Evolutionary conservation across 2,888 invertebrate species (phyloP).

Genomic region (Pilophorus perplexus): DNA sequence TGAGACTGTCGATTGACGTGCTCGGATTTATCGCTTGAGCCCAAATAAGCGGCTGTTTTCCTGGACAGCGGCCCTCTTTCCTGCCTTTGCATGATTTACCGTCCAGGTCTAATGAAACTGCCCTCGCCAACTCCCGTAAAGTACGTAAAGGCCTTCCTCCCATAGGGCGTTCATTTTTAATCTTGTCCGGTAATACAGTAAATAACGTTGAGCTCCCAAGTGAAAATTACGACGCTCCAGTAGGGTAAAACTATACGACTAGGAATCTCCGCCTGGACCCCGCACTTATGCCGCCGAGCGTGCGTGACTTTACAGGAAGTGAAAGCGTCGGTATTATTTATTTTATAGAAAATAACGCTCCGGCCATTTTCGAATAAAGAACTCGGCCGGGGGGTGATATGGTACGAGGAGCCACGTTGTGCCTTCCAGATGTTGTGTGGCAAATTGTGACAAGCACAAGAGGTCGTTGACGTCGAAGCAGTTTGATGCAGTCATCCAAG

Average conservation of each 20-base stretch:
- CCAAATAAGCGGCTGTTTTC: too few species aligned
- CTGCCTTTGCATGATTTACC: too few species aligned
- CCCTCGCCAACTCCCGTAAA: not conserved
- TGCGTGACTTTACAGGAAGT: not conserved
- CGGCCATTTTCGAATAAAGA: not conserved
- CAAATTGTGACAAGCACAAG: too few species aligned
- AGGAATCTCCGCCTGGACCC: too few species aligned
- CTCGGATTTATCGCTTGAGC: too few species aligned
- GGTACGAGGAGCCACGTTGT: not conserved
- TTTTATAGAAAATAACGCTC: not conserved
- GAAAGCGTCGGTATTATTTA: not conserved
- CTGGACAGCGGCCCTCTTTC: too few species aligned
- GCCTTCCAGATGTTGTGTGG: too few species aligned
- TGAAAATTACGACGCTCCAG: not conserved
- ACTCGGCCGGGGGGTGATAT: not conserved
- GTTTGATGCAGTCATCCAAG: too few species aligned
- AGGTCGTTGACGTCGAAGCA: too few species aligned
- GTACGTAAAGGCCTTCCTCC: not conserved
- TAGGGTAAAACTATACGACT: not conserved
- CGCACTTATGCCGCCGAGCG: too few species aligned
- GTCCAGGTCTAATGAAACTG: not conserved
- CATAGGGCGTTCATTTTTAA: too few species aligned
- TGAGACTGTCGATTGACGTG: too few species aligned
- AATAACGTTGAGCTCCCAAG: not conserved
- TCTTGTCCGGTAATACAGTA: not conserved